These are phyloP conservation scores for Otis tarda DNA, from an alignment of 2,113 vertebrate species.

Conservation along the genomic window DNA sequence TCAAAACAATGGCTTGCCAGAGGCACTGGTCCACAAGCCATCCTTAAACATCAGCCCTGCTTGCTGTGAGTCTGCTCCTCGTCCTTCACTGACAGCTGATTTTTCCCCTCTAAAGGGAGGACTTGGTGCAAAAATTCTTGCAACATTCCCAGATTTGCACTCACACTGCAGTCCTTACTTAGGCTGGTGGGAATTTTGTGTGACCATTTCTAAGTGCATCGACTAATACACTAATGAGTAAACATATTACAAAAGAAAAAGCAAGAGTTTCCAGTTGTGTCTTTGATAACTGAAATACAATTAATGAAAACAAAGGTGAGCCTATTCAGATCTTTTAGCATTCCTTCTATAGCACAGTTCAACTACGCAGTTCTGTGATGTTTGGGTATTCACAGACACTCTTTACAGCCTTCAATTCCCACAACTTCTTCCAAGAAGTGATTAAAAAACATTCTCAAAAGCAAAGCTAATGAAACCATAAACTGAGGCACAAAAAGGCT, in stretches of 20 bases:
- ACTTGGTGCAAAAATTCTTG: not conserved
- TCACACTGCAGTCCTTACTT: not conserved
- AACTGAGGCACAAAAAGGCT: constrained; percentile 12
- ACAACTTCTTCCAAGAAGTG: not conserved
- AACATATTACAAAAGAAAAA: not conserved
- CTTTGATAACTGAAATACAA: not conserved
- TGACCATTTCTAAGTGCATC: not conserved
- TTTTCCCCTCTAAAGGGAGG: not conserved
- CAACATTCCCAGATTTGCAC: not conserved
- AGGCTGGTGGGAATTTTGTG: not conserved
- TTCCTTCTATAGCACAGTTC: not conserved
- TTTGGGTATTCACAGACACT: not conserved
- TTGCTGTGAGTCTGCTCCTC: not conserved
- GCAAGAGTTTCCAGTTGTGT: not conserved
- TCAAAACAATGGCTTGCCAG: not conserved
- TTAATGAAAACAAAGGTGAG: not conserved
- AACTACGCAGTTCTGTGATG: not conserved
- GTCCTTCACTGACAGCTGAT: fast-evolving
- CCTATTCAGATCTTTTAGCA: not conserved
- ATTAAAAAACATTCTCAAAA: constrained; percentile 49
- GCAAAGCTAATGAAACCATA: not conserved
- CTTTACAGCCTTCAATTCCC: not conserved
- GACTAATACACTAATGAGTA: not conserved
- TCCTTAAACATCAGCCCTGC: not conserved
- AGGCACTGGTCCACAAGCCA: not conserved